A percentile compares a stretch with the other conserved stretches of the same genome.
Conservation (phyloP, 2,113 vertebrate species). For the Pitta sordida region DNA sequence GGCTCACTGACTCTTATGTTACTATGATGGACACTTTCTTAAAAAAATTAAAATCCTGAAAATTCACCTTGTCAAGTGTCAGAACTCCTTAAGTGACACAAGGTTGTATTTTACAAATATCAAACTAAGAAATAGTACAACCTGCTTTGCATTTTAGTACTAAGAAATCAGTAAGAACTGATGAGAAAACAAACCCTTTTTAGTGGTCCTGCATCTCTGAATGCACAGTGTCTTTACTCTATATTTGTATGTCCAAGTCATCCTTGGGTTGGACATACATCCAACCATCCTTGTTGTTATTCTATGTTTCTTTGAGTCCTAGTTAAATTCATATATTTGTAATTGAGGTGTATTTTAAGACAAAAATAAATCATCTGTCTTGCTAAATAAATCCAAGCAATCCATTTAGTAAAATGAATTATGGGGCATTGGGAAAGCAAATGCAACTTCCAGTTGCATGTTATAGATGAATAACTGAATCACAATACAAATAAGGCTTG, state of each 20-base stretch:
- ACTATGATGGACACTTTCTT: background rate
- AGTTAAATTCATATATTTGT: background rate
- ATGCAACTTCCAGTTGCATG: background rate
- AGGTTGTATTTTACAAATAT: background rate
- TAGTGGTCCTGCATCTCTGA: background rate
- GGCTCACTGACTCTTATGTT: background rate
- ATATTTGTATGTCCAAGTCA: background rate
- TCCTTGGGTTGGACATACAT: background rate
- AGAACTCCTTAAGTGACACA: background rate
- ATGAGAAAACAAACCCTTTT: background rate
- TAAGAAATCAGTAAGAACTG: background rate
- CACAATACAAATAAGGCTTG: background rate
- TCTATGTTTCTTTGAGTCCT: background rate
- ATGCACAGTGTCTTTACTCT: background rate
- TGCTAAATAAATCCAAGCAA: background rate
- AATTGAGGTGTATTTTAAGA: background rate
- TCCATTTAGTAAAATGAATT: background rate
- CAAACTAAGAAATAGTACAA: background rate
- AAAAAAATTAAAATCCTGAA: background rate
- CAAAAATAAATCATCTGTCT: background rate
- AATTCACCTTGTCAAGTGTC: background rate
- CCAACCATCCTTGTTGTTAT: background rate
- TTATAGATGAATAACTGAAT: background rate
- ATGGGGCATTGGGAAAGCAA: no score
- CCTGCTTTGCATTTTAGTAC: background rate